phyloP scores from a whole-genome alignment of 2,888 invertebrate species.

The Dasysyrphus tricinctus region DNA sequence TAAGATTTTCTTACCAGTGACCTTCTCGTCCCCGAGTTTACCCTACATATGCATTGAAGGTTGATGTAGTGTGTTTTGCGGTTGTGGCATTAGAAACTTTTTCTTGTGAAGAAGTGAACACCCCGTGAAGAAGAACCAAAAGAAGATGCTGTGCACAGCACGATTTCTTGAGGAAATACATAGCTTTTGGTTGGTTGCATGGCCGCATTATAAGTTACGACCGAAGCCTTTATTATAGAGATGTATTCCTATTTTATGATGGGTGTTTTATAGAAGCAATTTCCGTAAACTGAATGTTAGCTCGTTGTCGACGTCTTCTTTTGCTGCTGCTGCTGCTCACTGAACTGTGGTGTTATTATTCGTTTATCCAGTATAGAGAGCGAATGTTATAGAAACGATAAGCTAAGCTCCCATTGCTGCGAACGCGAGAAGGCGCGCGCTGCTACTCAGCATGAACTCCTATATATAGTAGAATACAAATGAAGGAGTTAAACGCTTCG shows the following conservation, averaged over 20 bases:
- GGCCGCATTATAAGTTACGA: slow-evolving; percentile 34
- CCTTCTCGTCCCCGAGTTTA: slow-evolving; percentile 1
- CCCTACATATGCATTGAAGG: background rate
- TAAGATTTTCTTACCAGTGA: no score
- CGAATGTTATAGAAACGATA: slow-evolving; percentile 53
- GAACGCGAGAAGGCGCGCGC: slow-evolving; percentile 10
- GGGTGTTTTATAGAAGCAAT: slow-evolving; percentile 81
- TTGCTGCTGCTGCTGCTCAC: slow-evolving; percentile 11
- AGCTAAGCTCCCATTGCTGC: slow-evolving; percentile 31
- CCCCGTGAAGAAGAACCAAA: slow-evolving; percentile 22
- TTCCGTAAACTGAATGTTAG: slow-evolving; percentile 78
- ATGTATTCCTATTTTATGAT: slow-evolving; percentile 78
- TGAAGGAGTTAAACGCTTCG: slow-evolving; percentile 37
- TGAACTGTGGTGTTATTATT: slow-evolving; percentile 64
- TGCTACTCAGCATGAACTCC: slow-evolving; percentile 21
- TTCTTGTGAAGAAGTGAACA: slow-evolving; percentile 30
- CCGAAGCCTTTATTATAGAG: slow-evolving; percentile 52
- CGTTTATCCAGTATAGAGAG: slow-evolving; percentile 49
- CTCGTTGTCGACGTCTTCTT: slow-evolving; percentile 37
- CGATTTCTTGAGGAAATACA: slow-evolving; percentile 39
- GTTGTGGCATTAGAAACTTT: slow-evolving; percentile 47
- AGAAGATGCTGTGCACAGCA: slow-evolving; percentile 66
- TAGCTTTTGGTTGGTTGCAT: slow-evolving; percentile 27
- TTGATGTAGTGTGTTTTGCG: slow-evolving; percentile 7
- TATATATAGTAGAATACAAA: slow-evolving; percentile 54